Evolutionary conservation across 1,140 invertebrate genomes (phyloP).

Genomic region (Drosophila leontia): DNA sequence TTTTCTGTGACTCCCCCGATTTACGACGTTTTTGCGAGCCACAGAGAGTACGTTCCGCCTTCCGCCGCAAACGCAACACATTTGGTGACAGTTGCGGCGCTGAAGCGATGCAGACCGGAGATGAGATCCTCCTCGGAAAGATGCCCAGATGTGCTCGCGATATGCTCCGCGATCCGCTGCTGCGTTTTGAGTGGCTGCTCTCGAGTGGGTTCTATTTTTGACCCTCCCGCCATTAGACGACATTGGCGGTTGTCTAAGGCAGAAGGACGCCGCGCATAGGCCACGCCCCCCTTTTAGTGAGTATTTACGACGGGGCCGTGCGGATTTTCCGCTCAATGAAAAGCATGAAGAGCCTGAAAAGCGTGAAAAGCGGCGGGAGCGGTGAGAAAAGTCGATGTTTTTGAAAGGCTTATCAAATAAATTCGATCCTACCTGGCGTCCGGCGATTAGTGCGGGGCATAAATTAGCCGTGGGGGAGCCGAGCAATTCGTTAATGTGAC

Average conservation of each 20-base stretch:
- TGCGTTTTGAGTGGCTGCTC: slow-evolving; percentile 79
- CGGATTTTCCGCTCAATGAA: slow-evolving; percentile 61
- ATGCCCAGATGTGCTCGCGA: slow-evolving; percentile 51
- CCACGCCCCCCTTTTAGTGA: slow-evolving; percentile 59
- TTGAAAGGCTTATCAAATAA: slow-evolving; percentile 77
- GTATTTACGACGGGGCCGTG: slow-evolving; percentile 25
- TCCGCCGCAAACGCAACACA: slow-evolving; percentile 75
- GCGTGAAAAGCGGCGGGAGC: slow-evolving; percentile 9
- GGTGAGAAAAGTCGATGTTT: slow-evolving; percentile 31
- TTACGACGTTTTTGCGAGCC: slow-evolving; percentile 16
- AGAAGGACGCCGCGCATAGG: slow-evolving; percentile 60
- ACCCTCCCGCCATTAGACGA: slow-evolving; percentile 72
- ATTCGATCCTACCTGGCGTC: slow-evolving; percentile 64
- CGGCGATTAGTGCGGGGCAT: slow-evolving; percentile 60
- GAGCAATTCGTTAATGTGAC: slow-evolving; percentile 83
- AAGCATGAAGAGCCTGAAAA: slow-evolving; percentile 27
- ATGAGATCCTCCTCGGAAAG: slow-evolving; percentile 28
- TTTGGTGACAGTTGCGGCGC: slow-evolving; percentile 68
- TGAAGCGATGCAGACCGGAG: slow-evolving; percentile 38
- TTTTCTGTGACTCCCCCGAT: not conserved
- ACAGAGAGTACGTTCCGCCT: slow-evolving; percentile 59
- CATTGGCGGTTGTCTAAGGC: slow-evolving; percentile 51
- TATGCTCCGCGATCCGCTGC: slow-evolving; percentile 31
- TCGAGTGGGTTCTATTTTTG: slow-evolving; percentile 83
- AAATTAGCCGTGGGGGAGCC: slow-evolving; percentile 54